Conservation (phyloP, 1,140 invertebrate genomes). For the Periplaneta americana region DNA sequence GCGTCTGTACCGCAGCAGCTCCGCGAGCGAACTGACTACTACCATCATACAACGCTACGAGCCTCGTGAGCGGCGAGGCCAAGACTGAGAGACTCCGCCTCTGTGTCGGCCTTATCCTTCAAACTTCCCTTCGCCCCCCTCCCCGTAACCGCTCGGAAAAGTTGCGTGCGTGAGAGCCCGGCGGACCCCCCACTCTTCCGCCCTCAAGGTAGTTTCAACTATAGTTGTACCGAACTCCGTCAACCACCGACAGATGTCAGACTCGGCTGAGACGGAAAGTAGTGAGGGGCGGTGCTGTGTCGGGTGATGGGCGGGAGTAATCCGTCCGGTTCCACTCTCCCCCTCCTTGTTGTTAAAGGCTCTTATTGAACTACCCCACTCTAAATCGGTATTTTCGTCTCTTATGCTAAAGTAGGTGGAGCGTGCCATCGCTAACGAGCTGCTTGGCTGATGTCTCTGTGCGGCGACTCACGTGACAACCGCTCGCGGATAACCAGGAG, state of each 20-base stretch:
- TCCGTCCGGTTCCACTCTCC: background rate
- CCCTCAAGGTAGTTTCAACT: background rate
- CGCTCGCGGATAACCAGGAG: too few species aligned
- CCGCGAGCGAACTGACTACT: background rate
- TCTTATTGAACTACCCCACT: background rate
- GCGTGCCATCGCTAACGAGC: background rate
- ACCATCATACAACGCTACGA: background rate
- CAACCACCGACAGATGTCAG: background rate
- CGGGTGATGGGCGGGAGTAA: background rate
- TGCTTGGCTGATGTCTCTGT: background rate
- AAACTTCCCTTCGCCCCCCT: background rate
- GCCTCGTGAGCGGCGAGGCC: background rate
- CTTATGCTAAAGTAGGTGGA: background rate
- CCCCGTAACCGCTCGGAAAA: background rate
- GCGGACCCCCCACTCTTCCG: background rate
- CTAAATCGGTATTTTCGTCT: background rate
- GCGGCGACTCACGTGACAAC: background rate
- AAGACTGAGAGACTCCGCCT: constrained; percentile 13
- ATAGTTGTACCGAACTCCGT: background rate
- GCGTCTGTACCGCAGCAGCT: background rate
- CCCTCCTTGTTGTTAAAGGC: too few species aligned
- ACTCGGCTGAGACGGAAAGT: background rate
- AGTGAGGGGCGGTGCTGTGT: background rate
- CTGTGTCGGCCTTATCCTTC: constrained; percentile 3
- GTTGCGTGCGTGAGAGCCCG: background rate